Conservation (phyloP, 2,797 vertebrate genomes). For the Cercopithecus diana region DNA sequence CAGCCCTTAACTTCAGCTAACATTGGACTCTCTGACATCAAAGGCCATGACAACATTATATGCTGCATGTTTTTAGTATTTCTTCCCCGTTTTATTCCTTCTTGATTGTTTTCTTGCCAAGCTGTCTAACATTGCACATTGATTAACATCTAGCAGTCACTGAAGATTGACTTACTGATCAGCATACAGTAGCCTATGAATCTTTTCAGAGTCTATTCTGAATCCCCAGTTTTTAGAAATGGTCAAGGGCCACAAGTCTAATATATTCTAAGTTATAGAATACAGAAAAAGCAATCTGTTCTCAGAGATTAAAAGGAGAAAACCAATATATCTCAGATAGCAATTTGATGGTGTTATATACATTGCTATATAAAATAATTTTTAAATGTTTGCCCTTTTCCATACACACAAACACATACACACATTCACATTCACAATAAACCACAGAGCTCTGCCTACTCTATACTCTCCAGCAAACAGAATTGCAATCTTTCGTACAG, state of each 20-base stretch:
- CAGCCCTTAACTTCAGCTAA: not conserved
- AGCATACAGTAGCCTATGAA: not conserved
- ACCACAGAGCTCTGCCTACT: not conserved
- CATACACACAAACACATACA: not conserved
- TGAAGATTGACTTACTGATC: conserved; percentile 4
- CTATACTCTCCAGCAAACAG: not conserved
- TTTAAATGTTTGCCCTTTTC: conserved; percentile 44
- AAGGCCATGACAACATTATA: not conserved
- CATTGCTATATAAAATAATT: conserved; percentile 36
- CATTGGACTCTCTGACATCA: not conserved
- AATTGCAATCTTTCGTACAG: not conserved
- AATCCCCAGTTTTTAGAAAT: conserved; percentile 54
- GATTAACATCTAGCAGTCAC: not conserved
- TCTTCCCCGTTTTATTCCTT: not conserved
- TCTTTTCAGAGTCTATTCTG: conserved; percentile 35
- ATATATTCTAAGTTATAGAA: conserved; percentile 24
- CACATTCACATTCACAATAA: not conserved
- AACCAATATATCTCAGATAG: conserved; percentile 12
- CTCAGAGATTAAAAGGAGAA: conserved; percentile 52
- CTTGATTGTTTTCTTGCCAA: not conserved
- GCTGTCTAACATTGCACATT: not conserved
- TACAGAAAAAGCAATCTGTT: conserved; percentile 35
- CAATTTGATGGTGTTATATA: conserved; percentile 44
- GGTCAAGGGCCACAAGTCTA: not conserved
- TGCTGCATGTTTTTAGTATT: not conserved